Evolutionary conservation across 2,113 vertebrate genomes (phyloP).

Genomic region (Melanostigma gelatinosum): DNA sequence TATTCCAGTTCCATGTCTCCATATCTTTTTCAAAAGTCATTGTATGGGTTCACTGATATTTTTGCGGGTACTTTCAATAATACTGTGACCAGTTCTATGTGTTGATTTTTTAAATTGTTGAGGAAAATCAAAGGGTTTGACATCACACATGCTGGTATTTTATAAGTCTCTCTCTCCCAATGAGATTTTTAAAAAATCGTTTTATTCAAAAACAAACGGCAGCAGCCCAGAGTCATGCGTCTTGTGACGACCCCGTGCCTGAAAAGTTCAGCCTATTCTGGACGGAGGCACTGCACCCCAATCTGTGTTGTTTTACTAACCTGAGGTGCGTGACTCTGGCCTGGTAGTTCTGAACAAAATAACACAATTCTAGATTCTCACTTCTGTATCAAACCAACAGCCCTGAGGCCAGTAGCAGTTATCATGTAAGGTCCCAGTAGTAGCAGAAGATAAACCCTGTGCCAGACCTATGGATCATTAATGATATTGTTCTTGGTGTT

Average conservation of each 20-base stretch:
- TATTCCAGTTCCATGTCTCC: no score
- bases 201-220: conserved; percentile 13
- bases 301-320: conserved; percentile 20
- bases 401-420: neutral
- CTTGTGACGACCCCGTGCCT: conserved; percentile 15
- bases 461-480: neutral
- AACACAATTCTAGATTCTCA: neutral
- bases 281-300: neutral
- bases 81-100: neutral
- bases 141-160: neutral
- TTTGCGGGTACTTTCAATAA: neutral
- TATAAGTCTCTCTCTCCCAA: neutral
- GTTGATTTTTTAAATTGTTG: no score
- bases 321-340: neutral
- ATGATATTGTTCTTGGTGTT: no score
- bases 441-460: neutral
- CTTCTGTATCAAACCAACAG: neutral
- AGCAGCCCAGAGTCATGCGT: neutral
- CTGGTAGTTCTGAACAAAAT: neutral
- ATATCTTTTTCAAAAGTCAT: neutral
- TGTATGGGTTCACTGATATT: neutral
- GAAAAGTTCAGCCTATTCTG: conserved; percentile 5
- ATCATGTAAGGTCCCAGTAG: neutral
- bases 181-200: neutral
- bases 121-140: neutral